phyloP scores from a whole-genome alignment of 1,140 invertebrate genomes.

The Ostrea edulis region DNA sequence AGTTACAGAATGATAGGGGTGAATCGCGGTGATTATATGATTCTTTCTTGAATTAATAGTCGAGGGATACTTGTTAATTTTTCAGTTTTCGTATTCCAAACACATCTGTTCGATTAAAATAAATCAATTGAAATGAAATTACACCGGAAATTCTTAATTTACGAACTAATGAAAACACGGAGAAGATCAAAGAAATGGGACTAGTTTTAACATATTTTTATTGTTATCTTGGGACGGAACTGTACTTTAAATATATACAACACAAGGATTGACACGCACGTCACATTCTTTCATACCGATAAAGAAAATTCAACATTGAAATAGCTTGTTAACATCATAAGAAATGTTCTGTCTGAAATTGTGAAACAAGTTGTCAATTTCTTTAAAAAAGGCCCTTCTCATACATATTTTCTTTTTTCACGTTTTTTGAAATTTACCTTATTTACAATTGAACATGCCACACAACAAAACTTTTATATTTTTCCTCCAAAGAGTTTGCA shows the following conservation, averaged over 20 bases:
- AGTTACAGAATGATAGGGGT: background rate
- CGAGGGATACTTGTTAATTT: slow-evolving; percentile 9
- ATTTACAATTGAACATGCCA: background rate
- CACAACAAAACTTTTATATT: background rate
- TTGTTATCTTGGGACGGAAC: slow-evolving; percentile 6
- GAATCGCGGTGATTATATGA: background rate
- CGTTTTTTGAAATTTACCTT: slow-evolving; percentile 18
- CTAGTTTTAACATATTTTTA: slow-evolving; percentile 37
- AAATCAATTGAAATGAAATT: slow-evolving; percentile 40
- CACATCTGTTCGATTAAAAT: slow-evolving; percentile 39
- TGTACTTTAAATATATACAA: slow-evolving; percentile 23
- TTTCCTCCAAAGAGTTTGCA: background rate
- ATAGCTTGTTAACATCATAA: slow-evolving; percentile 29
- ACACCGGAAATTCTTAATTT: slow-evolving; percentile 39
- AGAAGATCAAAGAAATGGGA: slow-evolving; percentile 23
- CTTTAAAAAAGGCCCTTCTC: slow-evolving; percentile 1
- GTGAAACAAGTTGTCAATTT: slow-evolving; percentile 37
- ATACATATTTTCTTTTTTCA: slow-evolving; percentile 23
- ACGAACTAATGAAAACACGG: slow-evolving; percentile 33
- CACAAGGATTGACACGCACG: slow-evolving; percentile 1
- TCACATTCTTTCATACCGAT: slow-evolving; percentile 32
- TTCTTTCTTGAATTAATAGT: background rate
- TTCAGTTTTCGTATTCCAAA: slow-evolving; percentile 37
- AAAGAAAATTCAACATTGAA: slow-evolving; percentile 28
- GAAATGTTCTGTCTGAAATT: slow-evolving; percentile 24